Conservation (phyloP, 2,113 vertebrate genomes). For the Datnioides undecimradiatus region DNA sequence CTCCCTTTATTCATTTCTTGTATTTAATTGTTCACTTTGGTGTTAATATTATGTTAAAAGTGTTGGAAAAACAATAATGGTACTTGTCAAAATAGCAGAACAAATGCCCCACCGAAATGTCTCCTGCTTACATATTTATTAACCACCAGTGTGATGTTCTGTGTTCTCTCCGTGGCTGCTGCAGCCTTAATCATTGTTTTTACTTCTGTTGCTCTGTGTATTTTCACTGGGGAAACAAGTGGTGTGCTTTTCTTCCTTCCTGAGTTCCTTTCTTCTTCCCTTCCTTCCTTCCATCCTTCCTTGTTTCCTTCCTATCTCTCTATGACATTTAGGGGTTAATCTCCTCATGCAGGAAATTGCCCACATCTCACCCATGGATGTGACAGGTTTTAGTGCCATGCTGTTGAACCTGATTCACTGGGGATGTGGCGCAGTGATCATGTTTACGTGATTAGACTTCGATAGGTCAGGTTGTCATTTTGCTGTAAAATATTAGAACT, state of each 20-base stretch:
- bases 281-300: conserved; percentile 25
- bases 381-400: conserved; percentile 69
- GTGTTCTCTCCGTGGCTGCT: conserved; percentile 51
- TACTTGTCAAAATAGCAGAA: conserved; percentile 63
- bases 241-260: conserved; percentile 25
- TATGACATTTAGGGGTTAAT: conserved; percentile 65
- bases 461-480: conserved; percentile 59
- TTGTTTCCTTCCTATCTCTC: conserved; percentile 38
- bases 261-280: conserved; percentile 18
- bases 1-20: conserved; percentile 47
- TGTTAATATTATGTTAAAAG: conserved; percentile 58
- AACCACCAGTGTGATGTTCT: conserved; percentile 53
- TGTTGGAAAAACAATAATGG: conserved; percentile 44
- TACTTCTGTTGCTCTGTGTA: conserved; percentile 34
- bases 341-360: conserved; percentile 63
- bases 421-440: conserved; percentile 46
- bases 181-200: conserved; percentile 52
- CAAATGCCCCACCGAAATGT: conserved; percentile 49
- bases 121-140: conserved; percentile 71
- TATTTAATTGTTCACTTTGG: conserved; percentile 63
- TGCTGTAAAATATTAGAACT: conserved; percentile 59
- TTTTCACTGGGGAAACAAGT: conserved; percentile 50
- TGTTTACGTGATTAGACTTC: conserved; percentile 68
- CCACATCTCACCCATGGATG: conserved; percentile 54
- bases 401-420: conserved; percentile 60